Conservation (phyloP, 2,888 invertebrate species). For the Rotaria sp. region DNA sequence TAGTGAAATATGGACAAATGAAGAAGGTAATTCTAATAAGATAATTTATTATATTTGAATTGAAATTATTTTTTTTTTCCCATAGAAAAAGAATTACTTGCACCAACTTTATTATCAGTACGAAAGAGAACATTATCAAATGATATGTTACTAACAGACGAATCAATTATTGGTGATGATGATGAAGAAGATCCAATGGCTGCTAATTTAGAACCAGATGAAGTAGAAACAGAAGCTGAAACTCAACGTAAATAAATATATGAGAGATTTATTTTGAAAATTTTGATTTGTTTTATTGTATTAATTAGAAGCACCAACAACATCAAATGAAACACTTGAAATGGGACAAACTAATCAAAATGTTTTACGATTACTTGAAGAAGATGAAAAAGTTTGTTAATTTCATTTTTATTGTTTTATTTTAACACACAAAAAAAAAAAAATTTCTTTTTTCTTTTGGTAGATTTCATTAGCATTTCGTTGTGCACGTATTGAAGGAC, state of each 20-base stretch:
- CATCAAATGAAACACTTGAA: neutral
- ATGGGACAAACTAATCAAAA: constrained; percentile 64
- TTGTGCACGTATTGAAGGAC: constrained; percentile 86
- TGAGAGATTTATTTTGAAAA: neutral
- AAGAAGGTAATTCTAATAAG: too few relatives aligned
- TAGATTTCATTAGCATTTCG: constrained; percentile 92
- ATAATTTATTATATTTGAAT: too few relatives aligned
- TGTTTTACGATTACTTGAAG: constrained; percentile 76
- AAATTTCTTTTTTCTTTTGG: constrained; percentile 41
- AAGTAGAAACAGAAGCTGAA: neutral
- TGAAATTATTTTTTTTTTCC: too few relatives aligned
- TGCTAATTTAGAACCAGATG: neutral
- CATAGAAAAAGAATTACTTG: neutral
- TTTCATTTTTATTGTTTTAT: too few relatives aligned
- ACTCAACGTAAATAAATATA: neutral
- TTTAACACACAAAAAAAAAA: neutral
- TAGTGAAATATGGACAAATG: too few relatives aligned
- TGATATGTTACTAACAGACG: neutral
- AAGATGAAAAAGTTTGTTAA: constrained; percentile 75
- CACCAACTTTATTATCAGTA: neutral
- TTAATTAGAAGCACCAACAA: neutral
- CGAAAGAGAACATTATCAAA: neutral
- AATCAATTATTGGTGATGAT: neutral
- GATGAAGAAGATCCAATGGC: constrained; percentile 21
- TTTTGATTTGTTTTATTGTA: neutral